Conservation (phyloP, 2,888 invertebrate species). For the Torymus aiolomorphi region DNA sequence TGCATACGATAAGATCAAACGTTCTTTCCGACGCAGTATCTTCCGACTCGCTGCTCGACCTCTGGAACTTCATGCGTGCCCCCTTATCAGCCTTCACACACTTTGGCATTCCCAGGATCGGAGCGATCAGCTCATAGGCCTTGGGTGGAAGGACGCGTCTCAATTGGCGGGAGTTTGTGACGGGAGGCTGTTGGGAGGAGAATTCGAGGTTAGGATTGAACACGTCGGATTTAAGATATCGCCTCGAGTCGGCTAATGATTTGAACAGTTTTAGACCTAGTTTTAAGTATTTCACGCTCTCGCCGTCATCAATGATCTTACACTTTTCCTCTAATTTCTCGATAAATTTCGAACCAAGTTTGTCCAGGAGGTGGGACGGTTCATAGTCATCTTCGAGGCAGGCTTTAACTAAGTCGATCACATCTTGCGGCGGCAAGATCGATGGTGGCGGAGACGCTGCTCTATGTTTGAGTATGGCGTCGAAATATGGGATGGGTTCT, state of each 20-base stretch:
- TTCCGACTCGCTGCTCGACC: background rate
- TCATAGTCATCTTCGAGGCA: background rate
- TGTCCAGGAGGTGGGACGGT: conserved; percentile 58
- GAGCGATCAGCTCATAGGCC: conserved; percentile 68
- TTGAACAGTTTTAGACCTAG: conserved; percentile 64
- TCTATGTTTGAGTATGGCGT: conserved; percentile 25
- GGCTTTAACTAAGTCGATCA: conserved; percentile 12
- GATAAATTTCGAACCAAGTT: conserved; percentile 64
- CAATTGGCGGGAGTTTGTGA: conserved; percentile 66
- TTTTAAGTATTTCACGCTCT: conserved; percentile 55
- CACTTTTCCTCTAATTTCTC: conserved; percentile 47
- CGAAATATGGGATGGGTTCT: conserved; percentile 20
- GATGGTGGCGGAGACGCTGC: conserved; percentile 34
- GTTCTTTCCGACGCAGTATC: conserved; percentile 8
- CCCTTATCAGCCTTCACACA: conserved; percentile 24
- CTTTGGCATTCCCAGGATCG: conserved; percentile 66
- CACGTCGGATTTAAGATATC: conserved; percentile 63
- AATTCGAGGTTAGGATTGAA: conserved; percentile 65
- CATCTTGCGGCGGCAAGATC: conserved; percentile 37
- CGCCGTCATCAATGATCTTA: background rate
- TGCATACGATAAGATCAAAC: conserved; percentile 60
- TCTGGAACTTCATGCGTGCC: too few relatives aligned
- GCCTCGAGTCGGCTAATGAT: conserved; percentile 68
- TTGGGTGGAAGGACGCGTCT: conserved; percentile 64
- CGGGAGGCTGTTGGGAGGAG: conserved; percentile 66